Evolutionary conservation across 2,888 invertebrate genomes (phyloP), one percentile per base, ranked within the genome.

Genomic region (Andricus curvator): DNA sequence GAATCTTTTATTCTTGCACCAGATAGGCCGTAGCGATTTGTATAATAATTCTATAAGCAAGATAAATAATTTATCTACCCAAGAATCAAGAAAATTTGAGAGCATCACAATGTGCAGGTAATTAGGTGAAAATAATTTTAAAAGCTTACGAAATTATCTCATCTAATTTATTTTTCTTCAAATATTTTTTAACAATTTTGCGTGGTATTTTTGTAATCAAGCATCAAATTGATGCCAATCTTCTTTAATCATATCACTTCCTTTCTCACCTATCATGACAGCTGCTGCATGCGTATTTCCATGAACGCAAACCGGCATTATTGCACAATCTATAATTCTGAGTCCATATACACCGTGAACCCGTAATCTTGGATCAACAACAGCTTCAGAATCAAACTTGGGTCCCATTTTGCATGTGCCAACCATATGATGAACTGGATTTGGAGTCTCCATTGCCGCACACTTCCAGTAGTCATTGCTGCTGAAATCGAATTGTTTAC

Each of bases 241-340:
- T 91, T 97, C 96, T 91, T 97, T 97, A 84, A 98, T 97, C 95
- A 98, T 95, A 90, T 98, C 98, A 8, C 97, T 96, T 0, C 95
- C 97, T 91, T 97, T 98, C 89, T 98, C 98, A 0, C 96, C 98
- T 78, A 98, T 97, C 97, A 98, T 98, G 68, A 98, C 97, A 1
- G 96, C 95, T 0, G 97, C 97, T 1, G 97, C 98, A 91, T 98
- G 97, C 0, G 98, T 97, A 93, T 98, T 98, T 0, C 98, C 98
- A 90, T 97, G 97, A n/a, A 97, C 95, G 15, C 44, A 44, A 44
- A 44, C 44, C 15, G 44, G 44, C 44, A 44, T 44, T 13, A 82
- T 98, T 97, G 1, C 95, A 95, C 0, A 97, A 90, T 97, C 97
- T 0, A 96, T 96, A 0, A 97, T 97, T 82, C 97, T 94, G 33